Conservation (phyloP, 2,113 vertebrate genomes). For the Urocitellus parryii region DNA sequence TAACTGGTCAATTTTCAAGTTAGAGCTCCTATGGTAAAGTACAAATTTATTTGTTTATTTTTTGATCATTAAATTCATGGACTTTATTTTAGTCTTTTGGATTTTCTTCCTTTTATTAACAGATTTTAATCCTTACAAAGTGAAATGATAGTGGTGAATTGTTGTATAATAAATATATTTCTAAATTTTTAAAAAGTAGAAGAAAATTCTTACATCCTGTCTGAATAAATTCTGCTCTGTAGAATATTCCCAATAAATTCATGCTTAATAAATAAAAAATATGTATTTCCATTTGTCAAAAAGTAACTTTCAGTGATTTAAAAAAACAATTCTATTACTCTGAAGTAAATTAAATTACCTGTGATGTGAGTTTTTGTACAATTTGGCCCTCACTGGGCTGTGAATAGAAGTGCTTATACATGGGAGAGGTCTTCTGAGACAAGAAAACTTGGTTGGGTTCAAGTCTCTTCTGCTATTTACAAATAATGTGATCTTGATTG, state of each 20-base stretch:
- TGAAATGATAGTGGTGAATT: not conserved
- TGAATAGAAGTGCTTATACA: not conserved
- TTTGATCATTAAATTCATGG: not conserved
- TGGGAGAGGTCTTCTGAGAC: slow-evolving; percentile 17
- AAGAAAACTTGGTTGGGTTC: not conserved
- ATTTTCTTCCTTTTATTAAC: slow-evolving; percentile 52
- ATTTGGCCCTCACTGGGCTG: not conserved
- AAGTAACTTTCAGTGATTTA: slow-evolving; percentile 13
- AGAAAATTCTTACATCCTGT: not conserved
- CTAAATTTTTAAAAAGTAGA: too few relatives aligned
- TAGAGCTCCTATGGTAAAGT: not conserved
- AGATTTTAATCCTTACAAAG: not conserved
- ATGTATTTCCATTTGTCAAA: not conserved
- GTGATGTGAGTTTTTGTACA: not conserved
- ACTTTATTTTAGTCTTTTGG: not conserved
- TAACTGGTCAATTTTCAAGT: not conserved
- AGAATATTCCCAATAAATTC: not conserved
- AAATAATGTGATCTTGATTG: not conserved
- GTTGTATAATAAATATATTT: not conserved
- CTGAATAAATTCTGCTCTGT: slow-evolving; percentile 53
- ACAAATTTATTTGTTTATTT: not conserved
- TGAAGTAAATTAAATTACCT: not conserved
- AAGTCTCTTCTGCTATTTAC: not conserved
- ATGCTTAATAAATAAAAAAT: slow-evolving; percentile 21
- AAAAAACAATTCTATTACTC: not conserved